These are phyloP conservation scores for Poeciliopsis presidionis DNA, from an alignment of 2,797 vertebrate species.

Conservation along the genomic window DNA sequence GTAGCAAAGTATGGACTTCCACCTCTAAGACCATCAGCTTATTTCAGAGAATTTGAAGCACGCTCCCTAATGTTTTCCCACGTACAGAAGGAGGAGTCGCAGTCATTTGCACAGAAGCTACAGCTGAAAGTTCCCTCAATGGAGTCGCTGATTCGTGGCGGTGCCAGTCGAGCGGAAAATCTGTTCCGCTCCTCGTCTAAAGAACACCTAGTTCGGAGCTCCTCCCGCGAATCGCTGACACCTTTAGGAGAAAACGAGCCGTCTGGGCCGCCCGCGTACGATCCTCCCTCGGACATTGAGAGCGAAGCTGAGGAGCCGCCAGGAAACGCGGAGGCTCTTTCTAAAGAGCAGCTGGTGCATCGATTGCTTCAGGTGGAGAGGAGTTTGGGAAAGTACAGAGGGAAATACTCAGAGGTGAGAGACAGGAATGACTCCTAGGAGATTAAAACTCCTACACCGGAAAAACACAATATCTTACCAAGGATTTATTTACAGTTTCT, in stretches of 20 bases:
- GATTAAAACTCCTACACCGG: background rate
- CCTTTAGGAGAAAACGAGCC: conserved; percentile 80
- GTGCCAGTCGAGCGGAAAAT: conserved; percentile 85
- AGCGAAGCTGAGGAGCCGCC: conserved; percentile 90
- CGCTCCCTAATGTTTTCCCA: background rate
- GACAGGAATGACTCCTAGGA: background rate
- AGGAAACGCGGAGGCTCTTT: conserved; percentile 81
- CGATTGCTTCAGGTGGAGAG: conserved; percentile 86
- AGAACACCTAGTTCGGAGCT: conserved; percentile 87
- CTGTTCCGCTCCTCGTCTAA: conserved; percentile 90
- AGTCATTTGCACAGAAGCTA: conserved; percentile 90
- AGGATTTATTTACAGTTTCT: too few relatives aligned
- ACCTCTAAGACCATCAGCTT: background rate
- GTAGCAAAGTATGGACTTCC: too few relatives aligned
- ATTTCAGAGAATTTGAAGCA: background rate
- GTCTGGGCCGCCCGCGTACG: conserved; percentile 70
- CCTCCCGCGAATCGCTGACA: conserved; percentile 91
- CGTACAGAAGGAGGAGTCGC: conserved; percentile 84
- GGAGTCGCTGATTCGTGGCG: conserved; percentile 91
- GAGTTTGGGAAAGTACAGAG: conserved; percentile 89
- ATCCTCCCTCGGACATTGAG: conserved; percentile 92
- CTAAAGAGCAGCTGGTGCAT: conserved; percentile 89
- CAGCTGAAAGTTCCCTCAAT: conserved; percentile 92
- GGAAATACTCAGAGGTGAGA: conserved; percentile 93
- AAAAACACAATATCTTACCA: too few relatives aligned